Percentiles rank a stretch among this genome's conserved stretches.
Conservation (phyloP, 2,797 vertebrate species). For the Linurgus olivaceus region DNA sequence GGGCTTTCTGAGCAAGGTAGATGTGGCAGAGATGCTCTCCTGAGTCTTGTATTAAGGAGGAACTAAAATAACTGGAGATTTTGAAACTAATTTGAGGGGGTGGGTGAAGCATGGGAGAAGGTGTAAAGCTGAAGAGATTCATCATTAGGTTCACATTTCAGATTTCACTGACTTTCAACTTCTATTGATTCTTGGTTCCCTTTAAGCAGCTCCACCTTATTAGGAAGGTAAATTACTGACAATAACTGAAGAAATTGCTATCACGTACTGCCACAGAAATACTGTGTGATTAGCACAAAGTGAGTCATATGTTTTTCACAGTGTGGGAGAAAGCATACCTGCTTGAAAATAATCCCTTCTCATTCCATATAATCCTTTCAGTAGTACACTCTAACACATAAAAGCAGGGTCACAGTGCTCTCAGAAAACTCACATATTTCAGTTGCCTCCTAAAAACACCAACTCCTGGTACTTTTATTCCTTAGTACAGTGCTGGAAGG, state of each 20-base stretch:
- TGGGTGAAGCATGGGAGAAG: neutral
- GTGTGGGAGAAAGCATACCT: constrained; percentile 29
- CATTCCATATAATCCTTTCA: neutral
- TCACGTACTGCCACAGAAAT: constrained; percentile 24
- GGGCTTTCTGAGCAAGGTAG: neutral
- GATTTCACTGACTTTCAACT: constrained; percentile 20
- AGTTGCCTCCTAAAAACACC: neutral
- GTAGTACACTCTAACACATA: neutral
- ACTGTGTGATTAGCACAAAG: constrained; percentile 11
- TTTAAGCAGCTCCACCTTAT: constrained; percentile 17
- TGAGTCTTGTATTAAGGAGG: neutral
- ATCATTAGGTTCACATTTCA: constrained; percentile 5
- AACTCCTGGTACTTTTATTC: neutral
- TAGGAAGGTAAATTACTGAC: constrained; percentile 39
- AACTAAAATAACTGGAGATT: neutral
- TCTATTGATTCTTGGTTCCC: neutral
- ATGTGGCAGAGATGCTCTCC: neutral
- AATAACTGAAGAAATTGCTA: constrained; percentile 13
- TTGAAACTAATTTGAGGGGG: neutral
- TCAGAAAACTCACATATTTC: neutral
- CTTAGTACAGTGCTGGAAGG: neutral
- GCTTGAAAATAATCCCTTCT: constrained; percentile 26
- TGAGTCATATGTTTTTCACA: constrained; percentile 52
- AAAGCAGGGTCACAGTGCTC: neutral
- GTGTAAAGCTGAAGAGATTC: neutral